phyloP scores from a whole-genome alignment of 2,797 vertebrate genomes.

The Takifugu rubripes region DNA sequence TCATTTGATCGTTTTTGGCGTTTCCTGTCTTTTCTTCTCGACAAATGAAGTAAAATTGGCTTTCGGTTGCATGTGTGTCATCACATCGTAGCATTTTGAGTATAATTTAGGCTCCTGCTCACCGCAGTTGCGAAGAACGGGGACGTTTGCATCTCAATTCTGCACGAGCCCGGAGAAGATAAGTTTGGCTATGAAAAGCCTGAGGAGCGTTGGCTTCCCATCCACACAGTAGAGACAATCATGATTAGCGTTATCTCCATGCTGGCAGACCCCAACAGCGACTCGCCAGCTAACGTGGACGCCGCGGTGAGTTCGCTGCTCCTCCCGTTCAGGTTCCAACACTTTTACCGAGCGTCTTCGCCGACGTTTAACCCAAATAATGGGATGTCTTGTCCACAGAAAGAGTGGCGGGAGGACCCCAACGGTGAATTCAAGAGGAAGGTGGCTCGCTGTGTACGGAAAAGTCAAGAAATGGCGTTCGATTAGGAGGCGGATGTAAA shows the following conservation, averaged over 20 bases:
- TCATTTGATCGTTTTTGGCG: too few relatives aligned
- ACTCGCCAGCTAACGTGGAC: conserved; percentile 97
- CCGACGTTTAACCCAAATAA: neutral
- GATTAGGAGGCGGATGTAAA: conserved; percentile 66
- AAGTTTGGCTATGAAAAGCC: conserved; percentile 99
- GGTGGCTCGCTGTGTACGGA: conserved; percentile 81
- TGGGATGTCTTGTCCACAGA: conserved; percentile 53
- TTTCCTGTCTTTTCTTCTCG: too few relatives aligned
- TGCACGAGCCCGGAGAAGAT: conserved; percentile 98
- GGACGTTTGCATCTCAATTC: conserved; percentile 98
- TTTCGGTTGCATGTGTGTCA: neutral
- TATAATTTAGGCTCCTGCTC: conserved; percentile 5
- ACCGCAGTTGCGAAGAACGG: conserved; percentile 96
- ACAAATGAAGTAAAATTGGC: too few relatives aligned
- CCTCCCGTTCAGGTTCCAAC: neutral
- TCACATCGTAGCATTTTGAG: neutral
- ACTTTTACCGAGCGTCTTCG: neutral
- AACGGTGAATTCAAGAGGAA: conserved; percentile 82
- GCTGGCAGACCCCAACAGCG: conserved; percentile 98
- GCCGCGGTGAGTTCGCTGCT: conserved; percentile 85
- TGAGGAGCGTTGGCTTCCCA: conserved; percentile 98
- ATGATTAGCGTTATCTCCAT: conserved; percentile 99
- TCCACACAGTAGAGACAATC: conserved; percentile 99
- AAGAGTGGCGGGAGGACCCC: conserved; percentile 83
- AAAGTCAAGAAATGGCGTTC: conserved; percentile 84